These are phyloP conservation scores for Pseudococcus longispinus DNA, from an alignment of 2,888 invertebrate genomes.

Conservation along the genomic window DNA sequence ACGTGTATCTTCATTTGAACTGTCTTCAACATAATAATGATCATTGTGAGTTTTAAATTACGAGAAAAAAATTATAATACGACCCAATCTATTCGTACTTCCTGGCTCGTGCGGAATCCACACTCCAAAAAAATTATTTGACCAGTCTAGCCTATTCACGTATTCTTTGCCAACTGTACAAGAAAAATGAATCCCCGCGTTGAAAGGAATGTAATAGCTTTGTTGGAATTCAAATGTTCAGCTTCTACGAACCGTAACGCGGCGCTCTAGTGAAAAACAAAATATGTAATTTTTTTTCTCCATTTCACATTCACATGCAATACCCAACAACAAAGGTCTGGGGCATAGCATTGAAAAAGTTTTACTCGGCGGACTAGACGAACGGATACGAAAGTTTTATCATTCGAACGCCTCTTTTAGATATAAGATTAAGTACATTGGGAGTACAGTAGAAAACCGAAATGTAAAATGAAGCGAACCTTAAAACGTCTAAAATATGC, in stretches of 20 bases:
- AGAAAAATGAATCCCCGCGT: not conserved
- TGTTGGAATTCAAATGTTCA: not conserved
- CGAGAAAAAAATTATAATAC: no score
- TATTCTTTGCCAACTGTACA: not conserved
- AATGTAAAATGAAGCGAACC: constrained; percentile 12
- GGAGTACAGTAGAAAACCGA: not conserved
- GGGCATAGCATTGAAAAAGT: not conserved
- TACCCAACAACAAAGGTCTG: not conserved
- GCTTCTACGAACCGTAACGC: not conserved
- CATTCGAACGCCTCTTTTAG: not conserved
- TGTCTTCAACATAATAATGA: no score
- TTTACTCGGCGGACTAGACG: not conserved
- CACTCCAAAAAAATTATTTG: not conserved
- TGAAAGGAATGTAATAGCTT: not conserved
- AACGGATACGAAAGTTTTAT: not conserved
- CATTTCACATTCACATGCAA: not conserved
- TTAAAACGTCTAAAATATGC: not conserved
- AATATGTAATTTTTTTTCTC: not conserved
- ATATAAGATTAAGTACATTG: not conserved
- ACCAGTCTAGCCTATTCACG: not conserved
- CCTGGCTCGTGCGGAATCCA: no score
- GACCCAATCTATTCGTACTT: no score
- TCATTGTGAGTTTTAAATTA: no score
- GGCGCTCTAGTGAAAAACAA: not conserved
- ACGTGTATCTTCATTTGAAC: no score